These are phyloP conservation scores for Dryobota labecula DNA, from an alignment of 2,888 invertebrate genomes.

Conservation along the genomic window DNA sequence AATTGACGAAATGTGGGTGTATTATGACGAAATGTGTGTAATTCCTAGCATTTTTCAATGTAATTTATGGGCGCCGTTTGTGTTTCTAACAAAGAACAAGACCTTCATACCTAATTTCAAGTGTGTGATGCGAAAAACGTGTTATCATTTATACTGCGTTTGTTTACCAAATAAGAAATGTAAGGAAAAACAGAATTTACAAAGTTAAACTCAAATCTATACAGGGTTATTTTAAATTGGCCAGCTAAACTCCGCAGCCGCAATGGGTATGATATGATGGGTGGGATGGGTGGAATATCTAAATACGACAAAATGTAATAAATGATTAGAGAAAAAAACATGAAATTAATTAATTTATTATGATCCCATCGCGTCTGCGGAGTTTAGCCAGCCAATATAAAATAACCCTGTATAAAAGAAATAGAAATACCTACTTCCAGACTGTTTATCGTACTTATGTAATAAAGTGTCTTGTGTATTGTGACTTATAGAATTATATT, in stretches of 20 bases:
- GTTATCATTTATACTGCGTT: neutral
- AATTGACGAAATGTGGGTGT: neutral
- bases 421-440: constrained; percentile 7
- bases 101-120: neutral
- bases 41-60: neutral
- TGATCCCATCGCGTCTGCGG: too few relatives aligned
- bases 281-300: too few relatives aligned
- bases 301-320: too few relatives aligned
- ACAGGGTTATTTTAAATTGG: too few relatives aligned
- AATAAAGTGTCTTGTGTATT: constrained; percentile 60
- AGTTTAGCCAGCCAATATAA: too few relatives aligned
- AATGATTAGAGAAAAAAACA: too few relatives aligned
- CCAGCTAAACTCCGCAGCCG: too few relatives aligned
- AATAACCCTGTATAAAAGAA: too few relatives aligned
- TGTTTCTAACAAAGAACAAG: neutral
- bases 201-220: constrained; percentile 1
- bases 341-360: too few relatives aligned
- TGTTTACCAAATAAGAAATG: constrained; percentile 5
- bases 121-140: neutral
- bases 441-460: constrained; percentile 47
- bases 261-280: too few relatives aligned
- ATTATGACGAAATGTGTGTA: neutral
- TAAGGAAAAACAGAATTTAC: neutral
- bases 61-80: neutral
- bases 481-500: constrained; percentile 51